Conservation (phyloP, 2,113 vertebrate genomes). For the Macroglossus sobrinus region DNA sequence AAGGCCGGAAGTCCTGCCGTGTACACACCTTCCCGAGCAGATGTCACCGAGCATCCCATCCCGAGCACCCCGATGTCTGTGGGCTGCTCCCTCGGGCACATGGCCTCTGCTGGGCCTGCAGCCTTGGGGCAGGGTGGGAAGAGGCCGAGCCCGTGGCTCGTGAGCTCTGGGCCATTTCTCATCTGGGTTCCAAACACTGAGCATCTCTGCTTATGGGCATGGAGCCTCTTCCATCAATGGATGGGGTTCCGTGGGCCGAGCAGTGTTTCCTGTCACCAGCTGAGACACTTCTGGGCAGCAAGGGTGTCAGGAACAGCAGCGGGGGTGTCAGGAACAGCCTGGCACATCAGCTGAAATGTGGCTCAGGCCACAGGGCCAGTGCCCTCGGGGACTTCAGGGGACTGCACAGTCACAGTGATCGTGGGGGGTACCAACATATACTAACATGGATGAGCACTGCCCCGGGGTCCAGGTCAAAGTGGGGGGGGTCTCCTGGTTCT, state of each 20-base stretch:
- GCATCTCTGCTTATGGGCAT: background rate
- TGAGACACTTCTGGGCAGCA: background rate
- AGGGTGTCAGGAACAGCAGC: background rate
- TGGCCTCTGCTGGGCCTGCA: background rate
- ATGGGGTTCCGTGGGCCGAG: background rate
- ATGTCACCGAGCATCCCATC: no score
- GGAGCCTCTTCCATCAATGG: background rate
- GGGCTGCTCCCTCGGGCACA: background rate
- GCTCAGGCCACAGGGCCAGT: rapidly evolving
- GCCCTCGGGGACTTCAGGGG: background rate
- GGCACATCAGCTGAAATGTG: background rate
- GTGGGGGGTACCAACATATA: background rate
- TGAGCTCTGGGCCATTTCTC: background rate
- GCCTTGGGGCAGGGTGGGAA: background rate
- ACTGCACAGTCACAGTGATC: background rate
- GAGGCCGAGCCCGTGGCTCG: background rate
- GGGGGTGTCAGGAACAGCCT: background rate
- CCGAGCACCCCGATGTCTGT: background rate
- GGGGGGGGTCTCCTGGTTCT: background rate
- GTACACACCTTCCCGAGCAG: background rate
- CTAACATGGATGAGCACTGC: background rate
- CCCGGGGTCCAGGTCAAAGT: background rate
- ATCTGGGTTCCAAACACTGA: rapidly evolving
- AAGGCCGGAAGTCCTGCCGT: background rate
- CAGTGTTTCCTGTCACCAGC: rapidly evolving